Percentiles rank a stretch among this genome's conserved stretches.
Conservation (phyloP, 1,140 invertebrate genomes). For the Rhizoglyphus robini region DNA sequence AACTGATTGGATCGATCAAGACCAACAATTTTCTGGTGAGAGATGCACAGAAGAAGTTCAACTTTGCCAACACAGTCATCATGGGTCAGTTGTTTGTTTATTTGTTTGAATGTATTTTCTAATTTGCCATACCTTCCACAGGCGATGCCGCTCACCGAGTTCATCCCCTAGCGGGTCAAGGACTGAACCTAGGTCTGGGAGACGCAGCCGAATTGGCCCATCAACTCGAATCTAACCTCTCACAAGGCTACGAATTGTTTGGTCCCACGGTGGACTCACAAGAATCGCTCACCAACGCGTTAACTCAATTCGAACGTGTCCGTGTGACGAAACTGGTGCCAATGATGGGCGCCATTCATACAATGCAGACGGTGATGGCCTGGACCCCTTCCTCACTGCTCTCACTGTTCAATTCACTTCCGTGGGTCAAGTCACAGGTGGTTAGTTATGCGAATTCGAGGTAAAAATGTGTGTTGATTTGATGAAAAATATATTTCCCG, state of each 20-base stretch:
- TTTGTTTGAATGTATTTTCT: background rate
- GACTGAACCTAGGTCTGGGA: conserved; percentile 91
- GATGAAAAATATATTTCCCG: too few species aligned
- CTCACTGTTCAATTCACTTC: conserved; percentile 3
- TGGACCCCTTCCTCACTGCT: conserved; percentile 13
- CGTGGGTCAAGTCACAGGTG: conserved; percentile 16
- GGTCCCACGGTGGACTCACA: background rate
- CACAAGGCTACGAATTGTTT: conserved; percentile 48
- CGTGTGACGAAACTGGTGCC: conserved; percentile 22
- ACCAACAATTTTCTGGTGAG: background rate
- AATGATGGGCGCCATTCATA: conserved; percentile 21
- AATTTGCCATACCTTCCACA: background rate
- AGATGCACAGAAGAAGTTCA: background rate
- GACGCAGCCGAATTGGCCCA: conserved; percentile 63
- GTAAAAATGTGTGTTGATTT: background rate
- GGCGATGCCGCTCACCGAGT: conserved; percentile 84
- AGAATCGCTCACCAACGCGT: conserved; percentile 5
- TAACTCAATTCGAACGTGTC: conserved; percentile 18
- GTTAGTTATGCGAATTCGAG: conserved; percentile 22
- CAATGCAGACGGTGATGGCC: conserved; percentile 20
- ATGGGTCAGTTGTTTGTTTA: conserved; percentile 33
- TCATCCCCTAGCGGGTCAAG: conserved; percentile 92
- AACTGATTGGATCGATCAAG: conserved; percentile 10
- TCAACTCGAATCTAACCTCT: conserved; percentile 50
- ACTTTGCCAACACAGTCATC: conserved; percentile 25